Base-by-base conservation (phyloP, 2,888 invertebrate genomes). In the Drosophila planitibia region DNA sequence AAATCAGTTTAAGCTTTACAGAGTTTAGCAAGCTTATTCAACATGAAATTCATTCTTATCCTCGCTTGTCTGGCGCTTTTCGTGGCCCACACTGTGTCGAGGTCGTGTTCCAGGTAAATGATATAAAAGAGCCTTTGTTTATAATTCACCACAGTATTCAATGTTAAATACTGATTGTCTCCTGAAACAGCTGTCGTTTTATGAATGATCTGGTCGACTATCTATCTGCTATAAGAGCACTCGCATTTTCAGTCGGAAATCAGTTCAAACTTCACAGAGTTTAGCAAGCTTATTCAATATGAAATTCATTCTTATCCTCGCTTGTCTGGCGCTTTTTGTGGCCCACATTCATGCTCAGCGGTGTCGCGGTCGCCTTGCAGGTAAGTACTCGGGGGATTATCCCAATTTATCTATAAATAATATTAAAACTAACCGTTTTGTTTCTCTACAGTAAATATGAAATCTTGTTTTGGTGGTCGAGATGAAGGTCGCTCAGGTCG, bases 21-120 rank as follows among this genome's bases (percentile, higher is more conserved):
- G 44, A 47, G 25, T 0, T 47, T 47, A 47, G 25, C 47, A 16
- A 47, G 47, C 7, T 47, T 6, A 2, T 14, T 44, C 14, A 61
- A 53, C 12, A 80, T 78, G 76, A 79, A 81, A 39, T 71, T 81
- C 22, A 39, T 62, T 33, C n/a, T 65, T 10, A 6, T 81, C 47
- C 54, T 72, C 37, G 54, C 64, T n/a, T 51, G 65, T n/a, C 41
- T 81, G 12, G 55, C 62, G 12, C 52, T 81, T n/a, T 72, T 57
- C 16, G 58, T 79, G 53, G 65, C 62, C 35, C 32, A 30, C 9
- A 30, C 39, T 1, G 14, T 47, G 44, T 6, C 22, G 25, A 2
- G 22, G 47, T 25, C 22, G 28, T 28, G 28, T 28, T 28, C 3
- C 28, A 28, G 28, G 28, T 28, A 28, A 28, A 28, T 35, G 14